Evolutionary conservation across 2,113 vertebrate genomes (phyloP), one percentile per base, ranked within the genome.

Genomic region (Gymnarchus niloticus): DNA sequence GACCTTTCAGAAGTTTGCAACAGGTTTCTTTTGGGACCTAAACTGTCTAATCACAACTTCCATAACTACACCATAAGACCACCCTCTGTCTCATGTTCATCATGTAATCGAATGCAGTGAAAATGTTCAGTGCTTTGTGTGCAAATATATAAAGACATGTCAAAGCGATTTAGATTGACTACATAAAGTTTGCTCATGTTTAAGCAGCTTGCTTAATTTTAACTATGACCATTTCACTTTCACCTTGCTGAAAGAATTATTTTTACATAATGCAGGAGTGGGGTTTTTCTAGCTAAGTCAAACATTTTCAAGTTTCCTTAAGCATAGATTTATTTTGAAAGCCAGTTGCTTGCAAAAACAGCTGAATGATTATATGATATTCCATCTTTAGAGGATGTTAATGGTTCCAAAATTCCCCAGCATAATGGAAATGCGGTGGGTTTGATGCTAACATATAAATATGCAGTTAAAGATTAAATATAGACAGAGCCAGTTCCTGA

Each of bases 281-380:
- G 28, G 61, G 28, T 25, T 10, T 1, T 33, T 37, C 5, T 73
- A 33, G 33, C 33, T 19, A 14, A 73, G 14, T 73, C 33, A 73
- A 37, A 7, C 33, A 69, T 73, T 73, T 73, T 73, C 19, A 73
- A 41, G 65, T 73, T 73, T 73, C 12, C 65, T 41, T 73, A 73
- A 17, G 5, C 33, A 41, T 33, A 73, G 65, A 73, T 14, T 73
- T 28, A 33, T 73, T 73, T 73, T 73, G 12, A 19, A 73, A 37
- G 41, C 33, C 33, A 73, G 41, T 73, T 14, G 33, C 14, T 41
- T 12, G 1, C 28, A 17, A 9, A 65, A 65, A 37, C 61, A 69
- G 61, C 19, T 69, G 61, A 69, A 33, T 69, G 61, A 37, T n/a
- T 65, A 65, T 65, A 65, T 65, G 61, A 65, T 69, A 69, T 69